These are phyloP conservation scores for Salmo trutta DNA, from an alignment of 2,797 vertebrate genomes.

Conservation along the genomic window DNA sequence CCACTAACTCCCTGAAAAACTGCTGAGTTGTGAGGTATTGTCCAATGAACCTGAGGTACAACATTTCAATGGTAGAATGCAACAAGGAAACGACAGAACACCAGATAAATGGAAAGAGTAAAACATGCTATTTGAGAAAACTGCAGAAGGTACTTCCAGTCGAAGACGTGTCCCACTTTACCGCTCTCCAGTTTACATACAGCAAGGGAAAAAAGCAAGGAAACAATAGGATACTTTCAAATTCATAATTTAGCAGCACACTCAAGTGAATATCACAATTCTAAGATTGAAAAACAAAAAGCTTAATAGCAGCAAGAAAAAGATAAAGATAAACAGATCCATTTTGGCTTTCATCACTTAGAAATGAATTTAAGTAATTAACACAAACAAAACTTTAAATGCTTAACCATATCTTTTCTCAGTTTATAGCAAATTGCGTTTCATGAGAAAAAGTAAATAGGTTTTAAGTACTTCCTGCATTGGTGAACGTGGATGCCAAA, in stretches of 20 bases:
- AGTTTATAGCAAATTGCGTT: conserved; percentile 59
- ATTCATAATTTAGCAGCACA: conserved; percentile 99
- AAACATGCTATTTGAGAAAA: conserved; percentile 75
- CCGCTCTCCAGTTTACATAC: conserved; percentile 79
- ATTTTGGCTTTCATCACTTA: conserved; percentile 63
- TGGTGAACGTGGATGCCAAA: conserved; percentile 51
- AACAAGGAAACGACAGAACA: conserved; percentile 75
- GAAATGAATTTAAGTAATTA: conserved; percentile 73
- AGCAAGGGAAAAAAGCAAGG: conserved; percentile 76
- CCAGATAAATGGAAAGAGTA: conserved; percentile 63
- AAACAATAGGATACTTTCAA: conserved; percentile 90
- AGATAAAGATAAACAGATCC: conserved; percentile 64
- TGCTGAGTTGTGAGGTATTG: conserved; percentile 83
- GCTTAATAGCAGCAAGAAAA: conserved; percentile 90
- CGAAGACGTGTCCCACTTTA: conserved; percentile 77
- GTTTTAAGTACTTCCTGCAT: conserved; percentile 59
- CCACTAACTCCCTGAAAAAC: conserved; percentile 50
- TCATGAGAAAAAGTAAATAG: conserved; percentile 36
- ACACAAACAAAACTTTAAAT: conserved; percentile 79
- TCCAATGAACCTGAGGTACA: conserved; percentile 96
- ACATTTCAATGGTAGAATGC: conserved; percentile 80
- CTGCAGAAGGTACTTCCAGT: conserved; percentile 87
- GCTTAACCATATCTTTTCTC: conserved; percentile 49
- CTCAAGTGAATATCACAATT: conserved; percentile 91
- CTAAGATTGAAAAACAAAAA: conserved; percentile 89